These are phyloP conservation scores for Seriola rivoliana DNA, from an alignment of 2,113 vertebrate species.

Conservation along the genomic window DNA sequence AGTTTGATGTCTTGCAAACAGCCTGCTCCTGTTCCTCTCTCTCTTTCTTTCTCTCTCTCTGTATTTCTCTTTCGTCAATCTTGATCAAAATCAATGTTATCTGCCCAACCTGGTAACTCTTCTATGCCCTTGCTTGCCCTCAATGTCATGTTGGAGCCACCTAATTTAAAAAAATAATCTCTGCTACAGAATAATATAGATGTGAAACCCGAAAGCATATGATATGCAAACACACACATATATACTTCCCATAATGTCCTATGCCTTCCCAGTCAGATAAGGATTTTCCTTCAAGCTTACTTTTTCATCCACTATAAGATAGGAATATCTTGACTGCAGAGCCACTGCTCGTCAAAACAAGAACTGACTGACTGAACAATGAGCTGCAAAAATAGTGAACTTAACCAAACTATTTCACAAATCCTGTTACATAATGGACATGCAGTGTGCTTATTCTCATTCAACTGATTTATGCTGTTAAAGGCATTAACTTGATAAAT, in stretches of 20 bases:
- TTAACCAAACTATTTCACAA: not conserved
- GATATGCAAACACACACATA: not conserved
- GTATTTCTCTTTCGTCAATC: conserved; percentile 50
- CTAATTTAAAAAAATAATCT: conserved; percentile 40
- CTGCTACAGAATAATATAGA: conserved; percentile 18
- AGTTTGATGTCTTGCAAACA: conserved; percentile 73
- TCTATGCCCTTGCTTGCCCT: conserved; percentile 61
- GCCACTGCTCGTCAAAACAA: not conserved
- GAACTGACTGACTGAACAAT: not conserved
- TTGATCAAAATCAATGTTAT: conserved; percentile 76
- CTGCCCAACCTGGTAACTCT: conserved; percentile 61
- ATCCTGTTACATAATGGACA: not conserved
- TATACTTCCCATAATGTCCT: not conserved
- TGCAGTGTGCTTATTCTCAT: not conserved
- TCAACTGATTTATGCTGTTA: not conserved
- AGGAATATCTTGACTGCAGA: no score
- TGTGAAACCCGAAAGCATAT: conserved; percentile 11
- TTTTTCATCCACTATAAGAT: not conserved
- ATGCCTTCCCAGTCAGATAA: conserved; percentile 19
- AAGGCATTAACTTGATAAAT: not conserved
- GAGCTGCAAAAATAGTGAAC: conserved; percentile 2
- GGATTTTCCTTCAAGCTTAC: not conserved
- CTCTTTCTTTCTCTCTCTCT: conserved; percentile 16
- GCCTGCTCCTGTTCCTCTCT: conserved; percentile 13
- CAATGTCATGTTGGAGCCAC: conserved; percentile 57